These are phyloP conservation scores for Lepidochitona cinerea DNA, from an alignment of 2,888 invertebrate genomes.

Conservation along the genomic window DNA sequence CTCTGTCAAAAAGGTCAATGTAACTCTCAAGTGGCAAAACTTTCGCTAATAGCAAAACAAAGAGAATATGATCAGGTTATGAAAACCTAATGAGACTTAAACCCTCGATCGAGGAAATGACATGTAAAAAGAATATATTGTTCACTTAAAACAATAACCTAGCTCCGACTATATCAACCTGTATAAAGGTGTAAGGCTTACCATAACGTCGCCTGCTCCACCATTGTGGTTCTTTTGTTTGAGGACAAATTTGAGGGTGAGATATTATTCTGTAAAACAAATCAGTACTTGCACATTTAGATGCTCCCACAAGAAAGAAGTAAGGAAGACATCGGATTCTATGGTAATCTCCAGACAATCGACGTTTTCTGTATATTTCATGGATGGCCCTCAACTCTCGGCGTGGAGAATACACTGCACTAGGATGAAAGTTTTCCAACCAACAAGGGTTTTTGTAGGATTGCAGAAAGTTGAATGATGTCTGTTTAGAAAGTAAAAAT, in stretches of 20 bases:
- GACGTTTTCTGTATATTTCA: slow-evolving; percentile 15
- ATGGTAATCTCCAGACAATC: slow-evolving; percentile 10
- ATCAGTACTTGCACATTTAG: slow-evolving; percentile 60
- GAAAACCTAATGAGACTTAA: no score
- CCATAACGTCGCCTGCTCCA: slow-evolving; percentile 57
- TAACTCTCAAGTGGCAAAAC: slow-evolving; percentile 29
- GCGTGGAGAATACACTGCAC: slow-evolving; percentile 1
- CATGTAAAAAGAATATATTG: no score
- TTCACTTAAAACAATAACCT: no score
- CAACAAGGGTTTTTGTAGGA: slow-evolving; percentile 60
- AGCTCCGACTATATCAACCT: no score
- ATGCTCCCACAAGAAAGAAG: slow-evolving; percentile 75
- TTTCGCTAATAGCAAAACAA: no score
- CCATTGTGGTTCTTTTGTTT: slow-evolving; percentile 61
- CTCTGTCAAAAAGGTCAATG: slow-evolving; percentile 54
- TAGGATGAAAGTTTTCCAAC: slow-evolving; percentile 40
- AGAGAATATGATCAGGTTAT: no score
- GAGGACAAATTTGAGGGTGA: slow-evolving; percentile 51
- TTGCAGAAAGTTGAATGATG: slow-evolving; percentile 36
- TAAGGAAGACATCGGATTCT: slow-evolving; percentile 83
- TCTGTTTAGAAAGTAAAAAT: no score
- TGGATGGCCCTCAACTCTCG: background rate
- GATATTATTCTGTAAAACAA: slow-evolving; percentile 48
- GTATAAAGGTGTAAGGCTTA: no score
- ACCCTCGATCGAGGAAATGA: no score